Percentiles rank a stretch among this genome's conserved stretches.
Evolutionary conservation across 2,888 invertebrate species (phyloP).

Genomic region (Aporophyla nigra): DNA sequence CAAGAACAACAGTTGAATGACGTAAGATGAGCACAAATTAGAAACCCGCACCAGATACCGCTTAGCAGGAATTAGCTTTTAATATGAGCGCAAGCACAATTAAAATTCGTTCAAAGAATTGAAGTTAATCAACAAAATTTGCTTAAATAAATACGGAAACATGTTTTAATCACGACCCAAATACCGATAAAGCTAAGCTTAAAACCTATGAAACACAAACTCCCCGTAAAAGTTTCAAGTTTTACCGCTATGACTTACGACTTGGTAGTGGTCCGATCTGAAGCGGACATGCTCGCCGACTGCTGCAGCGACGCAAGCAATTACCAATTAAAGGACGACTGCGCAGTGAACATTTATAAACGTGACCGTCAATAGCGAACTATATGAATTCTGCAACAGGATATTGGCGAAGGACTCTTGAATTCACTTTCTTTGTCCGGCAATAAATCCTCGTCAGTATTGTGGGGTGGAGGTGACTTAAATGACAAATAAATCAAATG

Average conservation of each 20-base stretch:
- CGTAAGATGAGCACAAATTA: background rate
- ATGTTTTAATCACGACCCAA: background rate
- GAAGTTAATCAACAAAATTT: background rate
- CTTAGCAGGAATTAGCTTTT: background rate
- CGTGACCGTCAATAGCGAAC: conserved; percentile 10
- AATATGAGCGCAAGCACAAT: background rate
- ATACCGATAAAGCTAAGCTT: background rate
- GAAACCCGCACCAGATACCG: background rate
- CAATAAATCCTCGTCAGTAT: conserved; percentile 16
- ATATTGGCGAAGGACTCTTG: conserved; percentile 22
- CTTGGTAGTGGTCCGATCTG: conserved; percentile 2
- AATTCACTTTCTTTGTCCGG: conserved; percentile 8
- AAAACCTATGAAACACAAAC: background rate
- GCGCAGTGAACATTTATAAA: conserved; percentile 26
- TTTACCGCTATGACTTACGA: conserved; percentile 21
- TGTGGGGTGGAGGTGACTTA: conserved; percentile 13
- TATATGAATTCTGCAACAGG: conserved; percentile 15
- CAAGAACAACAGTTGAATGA: background rate
- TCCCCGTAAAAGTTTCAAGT: background rate
- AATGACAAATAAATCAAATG: conserved; percentile 31
- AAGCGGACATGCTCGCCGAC: conserved; percentile 1
- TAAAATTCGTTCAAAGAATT: background rate
- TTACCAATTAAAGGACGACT: conserved; percentile 28
- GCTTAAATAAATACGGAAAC: background rate
- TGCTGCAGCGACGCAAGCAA: conserved; percentile 20